Evolutionary conservation across 1,140 invertebrate species (phyloP), one percentile per base, ranked within the genome.

Genomic region (Oncopodura yosiiana): DNA sequence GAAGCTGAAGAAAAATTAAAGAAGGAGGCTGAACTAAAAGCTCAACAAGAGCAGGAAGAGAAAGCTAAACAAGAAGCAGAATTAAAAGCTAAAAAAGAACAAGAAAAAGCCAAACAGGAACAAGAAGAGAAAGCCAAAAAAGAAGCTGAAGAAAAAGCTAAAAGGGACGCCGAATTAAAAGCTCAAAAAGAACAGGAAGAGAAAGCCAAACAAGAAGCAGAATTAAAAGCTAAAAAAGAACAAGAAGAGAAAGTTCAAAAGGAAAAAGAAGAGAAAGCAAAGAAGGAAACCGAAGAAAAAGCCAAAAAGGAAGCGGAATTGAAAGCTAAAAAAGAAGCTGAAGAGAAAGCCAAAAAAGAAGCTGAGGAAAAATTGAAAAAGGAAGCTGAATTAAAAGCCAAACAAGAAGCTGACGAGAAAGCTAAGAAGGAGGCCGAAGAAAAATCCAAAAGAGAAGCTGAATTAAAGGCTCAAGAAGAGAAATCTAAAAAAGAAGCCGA

Each of bases 391-490:
- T 26, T 11, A 14, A 38, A 56, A 26, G 24, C 27, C 1, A 49
- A 56, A 36, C 39, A 48, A 32, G 32, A 56, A 37, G 12, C 37
- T 51, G 38, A 61, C 61, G 48, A 56, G 37, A 26, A 23, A 12
- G 36, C 51, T n/a, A 14, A 18, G 51, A 14, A 49, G 16, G 26
- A 32, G 21, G 30, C 5, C 3, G 34, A 56, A 53, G 53, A 51
- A 19, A 39, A 55, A 24, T 36, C 21, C 23, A 43, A 41, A n/a
- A 19, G n/a, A 42, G 64, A 63, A 66, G 60, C 54, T 59, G 66
- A 62, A 59, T 27, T 62, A 52, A 58, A 60, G 50, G 26, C 58
- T 49, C 58, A 64, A 46, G 32, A 66, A 62, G 48, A 56, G 37
- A 26, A 23, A 12, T 36, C 51, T n/a, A 14, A 18, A 51, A 14